These are phyloP conservation scores for Eufriesea mexicana DNA, from an alignment of 1,140 invertebrate species.

Conservation along the genomic window DNA sequence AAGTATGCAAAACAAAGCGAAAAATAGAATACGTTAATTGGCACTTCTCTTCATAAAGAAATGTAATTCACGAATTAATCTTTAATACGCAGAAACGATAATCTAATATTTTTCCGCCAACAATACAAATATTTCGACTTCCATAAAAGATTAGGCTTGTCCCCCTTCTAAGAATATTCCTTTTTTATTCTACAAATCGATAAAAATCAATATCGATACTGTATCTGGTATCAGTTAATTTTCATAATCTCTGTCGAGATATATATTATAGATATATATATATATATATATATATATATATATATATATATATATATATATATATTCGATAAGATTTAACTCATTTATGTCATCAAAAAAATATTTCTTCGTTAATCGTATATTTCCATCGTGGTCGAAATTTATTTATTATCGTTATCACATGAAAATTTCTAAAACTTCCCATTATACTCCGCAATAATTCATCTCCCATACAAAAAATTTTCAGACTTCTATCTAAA, in stretches of 20 bases:
- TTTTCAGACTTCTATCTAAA: too few relatives aligned
- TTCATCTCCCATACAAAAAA: too few relatives aligned
- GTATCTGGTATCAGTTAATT: constrained; percentile 1
- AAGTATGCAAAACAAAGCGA: too few relatives aligned
- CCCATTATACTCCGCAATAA: neutral
- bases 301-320: neutral
- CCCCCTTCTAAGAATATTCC: neutral
- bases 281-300: neutral
- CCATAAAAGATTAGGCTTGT: neutral
- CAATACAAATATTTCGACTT: neutral
- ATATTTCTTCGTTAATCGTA: neutral
- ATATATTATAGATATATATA: too few relatives aligned
- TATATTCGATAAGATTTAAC: neutral
- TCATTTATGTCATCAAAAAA: neutral
- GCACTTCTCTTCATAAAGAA: neutral
- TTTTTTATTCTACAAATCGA: neutral
- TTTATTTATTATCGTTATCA: too few relatives aligned
- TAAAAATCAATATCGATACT: neutral
- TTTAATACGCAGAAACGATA: neutral
- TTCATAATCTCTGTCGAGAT: neutral
- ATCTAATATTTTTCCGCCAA: neutral
- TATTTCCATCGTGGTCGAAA: neutral
- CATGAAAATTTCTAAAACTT: neutral
- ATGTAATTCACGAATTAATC: neutral
- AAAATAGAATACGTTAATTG: neutral